A percentile compares a stretch with the other conserved stretches of the same genome.
Evolutionary conservation across 2,888 invertebrate genomes (phyloP).

Genomic region (Erebia epiphron): DNA sequence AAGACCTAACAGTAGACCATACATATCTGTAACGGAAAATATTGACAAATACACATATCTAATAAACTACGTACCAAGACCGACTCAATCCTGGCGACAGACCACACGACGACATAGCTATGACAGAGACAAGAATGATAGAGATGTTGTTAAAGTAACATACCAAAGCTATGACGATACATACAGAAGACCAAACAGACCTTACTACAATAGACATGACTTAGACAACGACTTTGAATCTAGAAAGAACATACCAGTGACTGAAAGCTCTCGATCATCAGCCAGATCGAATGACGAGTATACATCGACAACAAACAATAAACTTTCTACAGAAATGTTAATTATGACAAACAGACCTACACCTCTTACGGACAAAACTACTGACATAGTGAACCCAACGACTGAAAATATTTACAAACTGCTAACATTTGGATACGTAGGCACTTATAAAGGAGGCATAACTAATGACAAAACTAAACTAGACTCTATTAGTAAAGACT

Average conservation of each 20-base stretch:
- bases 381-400: slow-evolving; percentile 50
- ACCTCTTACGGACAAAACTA: slow-evolving; percentile 43
- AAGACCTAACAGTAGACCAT: slow-evolving; percentile 70
- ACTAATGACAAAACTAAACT: slow-evolving; percentile 42
- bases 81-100: slow-evolving; percentile 74
- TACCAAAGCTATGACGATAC: slow-evolving; percentile 77
- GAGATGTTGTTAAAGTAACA: slow-evolving; percentile 75
- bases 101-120: slow-evolving; percentile 55
- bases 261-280: slow-evolving; percentile 60
- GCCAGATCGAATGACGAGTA: slow-evolving; percentile 66
- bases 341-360: slow-evolving; percentile 37
- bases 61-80: slow-evolving; percentile 79
- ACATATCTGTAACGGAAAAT: slow-evolving; percentile 76
- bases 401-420: slow-evolving; percentile 74
- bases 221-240: slow-evolving; percentile 51
- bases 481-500: slow-evolving; percentile 66
- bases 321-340: slow-evolving; percentile 45
- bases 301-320: slow-evolving; percentile 41
- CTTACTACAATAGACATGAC: slow-evolving; percentile 63
- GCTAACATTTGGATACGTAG: slow-evolving; percentile 77
- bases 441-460: slow-evolving; percentile 67
- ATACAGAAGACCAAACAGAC: slow-evolving; percentile 68
- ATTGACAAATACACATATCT: slow-evolving; percentile 77
- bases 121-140: slow-evolving; percentile 51
- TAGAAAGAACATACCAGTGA: slow-evolving; percentile 58